These are phyloP conservation scores for Myodes glareolus DNA, from an alignment of 2,113 vertebrate species.

Conservation along the genomic window DNA sequence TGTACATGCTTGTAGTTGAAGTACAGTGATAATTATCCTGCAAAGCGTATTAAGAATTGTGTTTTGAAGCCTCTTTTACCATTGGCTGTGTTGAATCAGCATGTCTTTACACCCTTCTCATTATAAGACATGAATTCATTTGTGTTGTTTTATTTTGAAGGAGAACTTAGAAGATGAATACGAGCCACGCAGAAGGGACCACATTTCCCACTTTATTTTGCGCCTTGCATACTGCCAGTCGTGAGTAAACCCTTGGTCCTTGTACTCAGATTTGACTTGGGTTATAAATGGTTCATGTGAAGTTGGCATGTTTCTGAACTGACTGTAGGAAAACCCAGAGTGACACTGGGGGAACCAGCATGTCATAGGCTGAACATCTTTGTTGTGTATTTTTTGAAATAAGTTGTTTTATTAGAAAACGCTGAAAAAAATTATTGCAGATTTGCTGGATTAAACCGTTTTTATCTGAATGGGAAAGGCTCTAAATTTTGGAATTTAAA, in stretches of 20 bases:
- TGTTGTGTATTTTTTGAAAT: slow-evolving; percentile 6
- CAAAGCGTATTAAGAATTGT: not conserved
- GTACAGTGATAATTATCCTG: not conserved
- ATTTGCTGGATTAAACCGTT: not conserved
- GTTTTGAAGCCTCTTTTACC: not conserved
- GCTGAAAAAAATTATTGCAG: not conserved
- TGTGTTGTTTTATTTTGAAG: slow-evolving; percentile 73
- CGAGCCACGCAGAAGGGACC: slow-evolving; percentile 95
- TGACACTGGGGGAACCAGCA: not conserved
- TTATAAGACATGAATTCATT: slow-evolving; percentile 49
- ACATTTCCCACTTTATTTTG: slow-evolving; percentile 98
- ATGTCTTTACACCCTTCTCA: not conserved
- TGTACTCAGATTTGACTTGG: not conserved
- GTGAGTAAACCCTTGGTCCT: slow-evolving; percentile 87
- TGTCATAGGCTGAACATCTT: not conserved
- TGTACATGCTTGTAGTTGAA: not conserved
- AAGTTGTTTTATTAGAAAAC: slow-evolving; percentile 13
- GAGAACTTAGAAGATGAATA: slow-evolving; percentile 88
- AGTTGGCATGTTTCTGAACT: not conserved
- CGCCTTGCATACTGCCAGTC: slow-evolving; percentile 98
- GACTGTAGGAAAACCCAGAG: not conserved
- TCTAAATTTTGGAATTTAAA: slow-evolving; percentile 45
- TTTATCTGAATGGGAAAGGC: slow-evolving; percentile 4
- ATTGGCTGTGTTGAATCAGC: not conserved
- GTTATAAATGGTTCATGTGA: not conserved